Evolutionary conservation across 2,113 vertebrate species (phyloP).

Genomic region (Phodopus roborovskii): DNA sequence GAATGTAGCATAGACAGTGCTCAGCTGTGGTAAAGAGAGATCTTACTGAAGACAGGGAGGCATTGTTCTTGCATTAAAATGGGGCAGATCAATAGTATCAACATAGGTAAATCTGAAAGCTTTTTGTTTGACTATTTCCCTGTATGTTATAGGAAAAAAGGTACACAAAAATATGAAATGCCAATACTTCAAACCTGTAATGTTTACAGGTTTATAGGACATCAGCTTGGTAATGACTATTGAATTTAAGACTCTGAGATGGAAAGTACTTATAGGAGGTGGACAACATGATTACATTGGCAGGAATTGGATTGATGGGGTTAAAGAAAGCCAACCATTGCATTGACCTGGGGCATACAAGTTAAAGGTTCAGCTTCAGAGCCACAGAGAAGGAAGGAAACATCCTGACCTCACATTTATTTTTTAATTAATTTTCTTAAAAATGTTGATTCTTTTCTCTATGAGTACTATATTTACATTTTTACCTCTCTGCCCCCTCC

Average conservation of each 20-base stretch:
- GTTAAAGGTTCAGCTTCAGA: background rate
- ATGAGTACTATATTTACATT: background rate
- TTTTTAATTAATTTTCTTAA: background rate
- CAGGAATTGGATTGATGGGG: background rate
- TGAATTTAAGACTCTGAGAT: slow-evolving; percentile 4
- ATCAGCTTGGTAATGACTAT: background rate
- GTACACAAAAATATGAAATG: background rate
- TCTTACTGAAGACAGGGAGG: background rate
- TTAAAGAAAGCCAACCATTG: background rate
- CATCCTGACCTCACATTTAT: background rate
- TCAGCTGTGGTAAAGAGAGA: background rate
- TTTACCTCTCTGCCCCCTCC: background rate
- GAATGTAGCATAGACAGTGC: background rate
- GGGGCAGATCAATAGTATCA: background rate
- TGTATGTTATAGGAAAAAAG: background rate
- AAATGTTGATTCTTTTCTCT: background rate
- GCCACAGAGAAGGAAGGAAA: background rate
- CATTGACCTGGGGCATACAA: background rate
- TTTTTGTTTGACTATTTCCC: background rate
- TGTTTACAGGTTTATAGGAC: background rate
- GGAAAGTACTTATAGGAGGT: background rate
- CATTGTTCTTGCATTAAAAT: background rate
- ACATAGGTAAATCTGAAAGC: background rate
- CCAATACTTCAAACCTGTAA: background rate
- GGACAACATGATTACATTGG: background rate